Evolutionary conservation across 2,797 vertebrate species (phyloP), one percentile per base, ranked within the genome.

Genomic region (Aselliscus stoliczkanus): DNA sequence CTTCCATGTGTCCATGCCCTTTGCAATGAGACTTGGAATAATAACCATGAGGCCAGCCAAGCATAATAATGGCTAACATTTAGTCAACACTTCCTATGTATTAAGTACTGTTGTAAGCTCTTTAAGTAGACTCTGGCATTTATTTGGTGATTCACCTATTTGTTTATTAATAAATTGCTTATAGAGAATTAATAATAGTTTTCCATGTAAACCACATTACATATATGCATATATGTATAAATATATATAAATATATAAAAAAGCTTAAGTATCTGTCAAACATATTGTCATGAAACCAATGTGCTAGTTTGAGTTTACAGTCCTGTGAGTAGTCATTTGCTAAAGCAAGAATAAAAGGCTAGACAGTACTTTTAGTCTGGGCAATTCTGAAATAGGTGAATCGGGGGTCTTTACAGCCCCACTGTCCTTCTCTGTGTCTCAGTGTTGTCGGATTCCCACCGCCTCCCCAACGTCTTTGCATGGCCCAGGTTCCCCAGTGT

Each of bases 121-220:
- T 86, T 58, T 67, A 3, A 4, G 2, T 79, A 69, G 21, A 60
- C 67, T 50, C 87, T 86, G 75, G 64, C 39, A 29, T 47, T 75
- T 80, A 70, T 56, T 52, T 54, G 39, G 17, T 42, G 89, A 69
- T 69, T 77, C 20, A 25, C 6, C 88, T 50, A 42, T 58, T 92
- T 77, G 27, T 58, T 88, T 58, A 79, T 69, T 94, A 56, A 75
- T 81, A 97, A 85, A 79, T 47, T 52, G 10, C 37, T 77, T 82
- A 60, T 50, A 58, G 67, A 77, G 17, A 72, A 82, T 54, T 81
- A 81, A 37, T 60, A 27, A 60, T 75, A 52, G 21, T 80, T 96
- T 84, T 37, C 44, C 31, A 4, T n/a, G 29, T 90, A 76, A 90
- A 58, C 37, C 18, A 65, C 47, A 60, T 34, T 50, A 14, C 50